These are phyloP conservation scores for Formicarius rufipectus DNA, from an alignment of 2,113 vertebrate species.

Conservation along the genomic window DNA sequence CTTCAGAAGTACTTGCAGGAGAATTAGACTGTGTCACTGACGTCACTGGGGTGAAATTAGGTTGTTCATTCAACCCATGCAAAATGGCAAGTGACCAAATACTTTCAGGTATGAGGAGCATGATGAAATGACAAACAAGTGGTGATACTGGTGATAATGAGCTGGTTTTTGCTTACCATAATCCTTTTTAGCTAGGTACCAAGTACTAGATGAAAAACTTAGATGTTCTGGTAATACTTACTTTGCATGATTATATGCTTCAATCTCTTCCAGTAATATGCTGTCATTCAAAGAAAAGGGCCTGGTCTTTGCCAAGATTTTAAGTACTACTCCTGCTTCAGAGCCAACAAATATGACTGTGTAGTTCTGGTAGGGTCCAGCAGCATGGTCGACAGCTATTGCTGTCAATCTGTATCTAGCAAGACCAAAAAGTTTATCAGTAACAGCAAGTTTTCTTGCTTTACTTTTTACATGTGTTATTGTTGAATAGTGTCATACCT, in stretches of 20 bases:
- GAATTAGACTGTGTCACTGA: slow-evolving; percentile 3
- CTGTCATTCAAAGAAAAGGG: slow-evolving; percentile 89
- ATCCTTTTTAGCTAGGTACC: not conserved
- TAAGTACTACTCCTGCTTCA: slow-evolving; percentile 91
- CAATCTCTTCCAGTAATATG: slow-evolving; percentile 94
- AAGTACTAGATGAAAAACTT: not conserved
- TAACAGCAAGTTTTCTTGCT: not conserved
- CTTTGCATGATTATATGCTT: slow-evolving; percentile 95
- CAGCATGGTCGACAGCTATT: slow-evolving; percentile 88
- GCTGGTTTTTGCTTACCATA: not conserved
- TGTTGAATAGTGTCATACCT: slow-evolving; percentile 74
- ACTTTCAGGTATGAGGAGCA: slow-evolving; percentile 40
- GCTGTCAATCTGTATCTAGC: slow-evolving; percentile 91
- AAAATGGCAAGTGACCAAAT: slow-evolving; percentile 29
- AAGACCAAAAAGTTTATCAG: not conserved
- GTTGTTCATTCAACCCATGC: slow-evolving; percentile 14
- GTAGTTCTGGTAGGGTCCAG: slow-evolving; percentile 92
- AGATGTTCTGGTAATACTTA: slow-evolving; percentile 71
- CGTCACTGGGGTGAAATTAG: not conserved
- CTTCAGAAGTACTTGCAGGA: not conserved
- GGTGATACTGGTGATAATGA: not conserved
- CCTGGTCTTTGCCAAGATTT: slow-evolving; percentile 93
- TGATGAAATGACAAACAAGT: not conserved
- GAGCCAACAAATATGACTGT: slow-evolving; percentile 96
- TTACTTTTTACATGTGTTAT: not conserved